phyloP scores from a whole-genome alignment of 2,113 vertebrate genomes.

The Cololabis saira region DNA sequence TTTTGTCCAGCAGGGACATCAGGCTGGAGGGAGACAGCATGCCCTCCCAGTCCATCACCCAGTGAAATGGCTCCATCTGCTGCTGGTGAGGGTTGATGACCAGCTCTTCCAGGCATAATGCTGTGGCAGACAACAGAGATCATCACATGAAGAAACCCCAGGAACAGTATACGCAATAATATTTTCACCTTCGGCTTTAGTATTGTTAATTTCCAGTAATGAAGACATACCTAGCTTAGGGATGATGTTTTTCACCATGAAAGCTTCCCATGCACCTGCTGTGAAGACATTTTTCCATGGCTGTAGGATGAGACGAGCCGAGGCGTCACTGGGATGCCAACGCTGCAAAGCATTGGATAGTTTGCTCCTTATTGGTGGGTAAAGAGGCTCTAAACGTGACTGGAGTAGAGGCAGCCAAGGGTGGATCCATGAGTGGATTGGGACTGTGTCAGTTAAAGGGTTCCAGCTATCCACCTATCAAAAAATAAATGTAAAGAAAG shows the following conservation, averaged over 20 bases:
- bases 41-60: slow-evolving; percentile 98
- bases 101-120: slow-evolving; percentile 91
- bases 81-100: slow-evolving; percentile 98
- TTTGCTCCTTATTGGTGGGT: slow-evolving; percentile 94
- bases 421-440: slow-evolving; percentile 98
- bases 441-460: slow-evolving; percentile 95
- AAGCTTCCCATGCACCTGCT: slow-evolving; percentile 96
- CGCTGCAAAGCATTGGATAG: slow-evolving; percentile 92
- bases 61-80: slow-evolving; percentile 96
- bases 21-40: slow-evolving; percentile 96
- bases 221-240: slow-evolving; percentile 90
- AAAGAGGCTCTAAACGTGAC: slow-evolving; percentile 91
- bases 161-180: neutral
- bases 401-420: slow-evolving; percentile 97
- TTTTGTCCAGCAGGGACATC: slow-evolving; percentile 92
- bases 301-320: slow-evolving; percentile 95
- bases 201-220: neutral
- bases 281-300: slow-evolving; percentile 98
- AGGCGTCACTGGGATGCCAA: slow-evolving; percentile 96
- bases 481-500: neutral
- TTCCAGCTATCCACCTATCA: slow-evolving; percentile 96
- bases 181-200: neutral
- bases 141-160: neutral
- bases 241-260: slow-evolving; percentile 98
- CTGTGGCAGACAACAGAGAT: slow-evolving; percentile 66